These are phyloP conservation scores for Agelaius phoeniceus DNA, from an alignment of 2,113 vertebrate species.

Conservation along the genomic window DNA sequence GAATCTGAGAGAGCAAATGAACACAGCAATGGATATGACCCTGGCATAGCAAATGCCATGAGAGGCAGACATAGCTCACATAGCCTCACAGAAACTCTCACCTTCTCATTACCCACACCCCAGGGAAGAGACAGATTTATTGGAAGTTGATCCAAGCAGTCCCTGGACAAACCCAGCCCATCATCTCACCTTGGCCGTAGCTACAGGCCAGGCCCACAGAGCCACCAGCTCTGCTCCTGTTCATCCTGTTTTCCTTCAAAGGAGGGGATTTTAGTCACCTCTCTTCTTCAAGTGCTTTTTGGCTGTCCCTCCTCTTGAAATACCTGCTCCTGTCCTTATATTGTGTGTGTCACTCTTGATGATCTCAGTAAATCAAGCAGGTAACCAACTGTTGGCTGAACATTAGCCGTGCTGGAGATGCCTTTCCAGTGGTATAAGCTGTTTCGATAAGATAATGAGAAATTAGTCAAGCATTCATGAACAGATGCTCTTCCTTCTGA, in stretches of 20 bases:
- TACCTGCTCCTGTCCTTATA: background rate
- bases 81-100: background rate
- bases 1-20: background rate
- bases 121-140: background rate
- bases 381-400: constrained; percentile 27
- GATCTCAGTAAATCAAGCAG: constrained; percentile 48
- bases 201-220: background rate
- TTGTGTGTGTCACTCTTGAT: background rate
- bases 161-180: background rate
- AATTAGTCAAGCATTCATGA: constrained; percentile 63
- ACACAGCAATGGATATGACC: background rate
- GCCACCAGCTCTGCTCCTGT: background rate
- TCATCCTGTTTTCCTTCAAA: background rate
- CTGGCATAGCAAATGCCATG: background rate
- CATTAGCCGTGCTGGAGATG: background rate
- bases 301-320: background rate
- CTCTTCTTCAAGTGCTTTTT: background rate
- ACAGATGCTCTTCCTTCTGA: constrained; percentile 59
- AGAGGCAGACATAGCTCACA: background rate
- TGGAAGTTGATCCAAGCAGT: background rate
- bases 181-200: background rate
- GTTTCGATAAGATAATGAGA: constrained; percentile 60
- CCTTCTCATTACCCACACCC: background rate
- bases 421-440: constrained; percentile 35
- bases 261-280: background rate